Evolutionary conservation across 2,888 invertebrate genomes (phyloP), one percentile per base, ranked within the genome.

Genomic region (Hartigia nigra): DNA sequence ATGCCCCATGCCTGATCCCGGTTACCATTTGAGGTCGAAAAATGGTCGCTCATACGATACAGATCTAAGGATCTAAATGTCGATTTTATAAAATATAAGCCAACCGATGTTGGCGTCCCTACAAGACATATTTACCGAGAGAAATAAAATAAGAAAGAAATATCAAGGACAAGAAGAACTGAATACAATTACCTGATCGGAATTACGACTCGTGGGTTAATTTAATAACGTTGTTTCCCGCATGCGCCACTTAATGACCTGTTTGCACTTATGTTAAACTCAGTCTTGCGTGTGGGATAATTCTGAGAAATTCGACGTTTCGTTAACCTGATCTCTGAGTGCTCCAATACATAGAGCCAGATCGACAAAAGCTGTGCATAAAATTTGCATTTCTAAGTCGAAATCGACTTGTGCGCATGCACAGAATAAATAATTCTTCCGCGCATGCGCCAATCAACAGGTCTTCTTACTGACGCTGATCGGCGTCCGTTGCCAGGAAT

Each of bases 11-110:
- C 36, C 31, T 34, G 75, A 75, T 75, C 75, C 12, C 75, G 75
- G 75, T 80, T 77, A 79, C 77, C 81, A 82, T 84, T 82, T 81
- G 77, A 82, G 85, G 84, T 80, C 74, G 79, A 82, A 85, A 84
- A 84, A 83, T 82, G 31, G 72, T 72, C 76, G 12, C n/a, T 76
- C 70, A 77, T 76, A 70, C 55, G 74, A 35, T 76, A 76, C 37
- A 75, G 79, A 83, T 84, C 74, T 78, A 80, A 80, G 76, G 77
- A 83, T 85, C 84, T 79, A 76, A 81, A 76, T 74, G 36, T 32
- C 14, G 75, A 79, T 78, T 75, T 35, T 31, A 70, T 77, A 77
- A 76, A 75, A 79, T 78, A 75, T 76, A 79, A 77, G 78, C 69
- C 74, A 81, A 77, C 77, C 72, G 32, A 12, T 12, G 23, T 55